Percentiles rank a stretch among this genome's conserved stretches.
Conservation (phyloP, 2,797 vertebrate genomes). For the Rhinichthys osculus region DNA sequence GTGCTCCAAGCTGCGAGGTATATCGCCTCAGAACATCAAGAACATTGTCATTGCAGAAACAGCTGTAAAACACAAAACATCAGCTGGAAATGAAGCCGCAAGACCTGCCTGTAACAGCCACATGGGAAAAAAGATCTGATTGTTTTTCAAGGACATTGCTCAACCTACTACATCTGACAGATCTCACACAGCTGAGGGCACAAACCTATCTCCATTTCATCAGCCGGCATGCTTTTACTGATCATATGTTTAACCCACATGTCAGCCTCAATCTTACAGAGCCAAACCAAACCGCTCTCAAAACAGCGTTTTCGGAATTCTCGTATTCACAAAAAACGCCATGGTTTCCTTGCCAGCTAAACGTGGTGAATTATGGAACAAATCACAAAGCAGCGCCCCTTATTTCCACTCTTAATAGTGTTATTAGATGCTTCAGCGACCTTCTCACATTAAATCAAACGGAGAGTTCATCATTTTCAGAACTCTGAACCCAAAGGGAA, state of each 20-base stretch:
- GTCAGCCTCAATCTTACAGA: constrained; percentile 30
- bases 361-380: constrained; percentile 30
- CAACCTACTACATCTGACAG: constrained; percentile 34
- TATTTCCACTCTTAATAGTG: constrained; percentile 43
- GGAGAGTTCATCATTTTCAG: constrained; percentile 58
- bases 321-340: constrained; percentile 30
- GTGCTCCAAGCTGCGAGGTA: constrained; percentile 3
- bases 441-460: constrained; percentile 57
- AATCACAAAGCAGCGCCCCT: constrained; percentile 35
- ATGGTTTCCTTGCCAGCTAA: constrained; percentile 21
- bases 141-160: constrained; percentile 31
- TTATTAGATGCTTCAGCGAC: constrained; percentile 56
- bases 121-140: constrained; percentile 14
- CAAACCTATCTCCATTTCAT: constrained; percentile 43
- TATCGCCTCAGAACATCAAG: constrained; percentile 36
- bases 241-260: constrained; percentile 39
- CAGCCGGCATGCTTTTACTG: constrained; percentile 3
- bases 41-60: constrained; percentile 1
- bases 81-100: constrained; percentile 24
- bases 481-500: constrained; percentile 47
- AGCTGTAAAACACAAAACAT: constrained; percentile 26
- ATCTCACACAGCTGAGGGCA: constrained; percentile 31
- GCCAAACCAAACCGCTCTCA: background rate
- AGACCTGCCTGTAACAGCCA: background rate
- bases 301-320: background rate